These are phyloP conservation scores for Nudaria mundana DNA, from an alignment of 2,888 invertebrate genomes.

Conservation along the genomic window DNA sequence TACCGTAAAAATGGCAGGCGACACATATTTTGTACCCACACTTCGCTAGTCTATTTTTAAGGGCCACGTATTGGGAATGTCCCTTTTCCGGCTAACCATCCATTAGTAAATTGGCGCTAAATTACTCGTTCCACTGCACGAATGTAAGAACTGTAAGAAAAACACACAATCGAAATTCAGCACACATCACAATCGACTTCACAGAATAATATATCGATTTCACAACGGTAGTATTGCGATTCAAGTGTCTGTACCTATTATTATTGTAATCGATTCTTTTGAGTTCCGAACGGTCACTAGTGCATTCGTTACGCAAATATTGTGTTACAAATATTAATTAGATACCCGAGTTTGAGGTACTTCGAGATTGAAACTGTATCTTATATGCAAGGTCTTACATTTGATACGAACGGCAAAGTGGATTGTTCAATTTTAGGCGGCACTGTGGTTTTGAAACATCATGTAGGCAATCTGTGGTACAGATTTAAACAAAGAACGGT, in stretches of 20 bases:
- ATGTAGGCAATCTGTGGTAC: too few relatives aligned
- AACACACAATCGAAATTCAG: slow-evolving; percentile 28
- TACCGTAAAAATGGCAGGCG: too few relatives aligned
- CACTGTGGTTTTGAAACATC: too few relatives aligned
- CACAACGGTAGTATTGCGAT: slow-evolving; percentile 29
- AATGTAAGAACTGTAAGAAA: too few relatives aligned
- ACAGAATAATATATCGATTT: slow-evolving; percentile 19
- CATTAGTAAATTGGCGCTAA: too few relatives aligned
- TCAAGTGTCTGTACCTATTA: slow-evolving; percentile 12
- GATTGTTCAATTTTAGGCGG: neutral
- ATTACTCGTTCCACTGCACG: too few relatives aligned
- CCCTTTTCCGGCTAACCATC: too few relatives aligned
- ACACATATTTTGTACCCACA: too few relatives aligned
- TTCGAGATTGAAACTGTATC: slow-evolving; percentile 22
- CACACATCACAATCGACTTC: slow-evolving; percentile 20
- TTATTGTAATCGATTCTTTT: slow-evolving; percentile 4
- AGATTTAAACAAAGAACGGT: too few relatives aligned
- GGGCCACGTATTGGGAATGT: too few relatives aligned
- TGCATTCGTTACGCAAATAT: slow-evolving; percentile 17
- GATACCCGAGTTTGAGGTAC: slow-evolving; percentile 16
- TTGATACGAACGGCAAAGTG: neutral
- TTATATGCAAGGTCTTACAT: slow-evolving; percentile 18
- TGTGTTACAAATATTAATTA: slow-evolving; percentile 22
- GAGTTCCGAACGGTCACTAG: slow-evolving; percentile 3
- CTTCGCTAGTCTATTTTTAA: too few relatives aligned